A percentile compares a stretch with the other conserved stretches of the same genome.
These are phyloP conservation scores for Rhagoletis zephyria DNA, from an alignment of 1,140 invertebrate species.

Conservation along the genomic window DNA sequence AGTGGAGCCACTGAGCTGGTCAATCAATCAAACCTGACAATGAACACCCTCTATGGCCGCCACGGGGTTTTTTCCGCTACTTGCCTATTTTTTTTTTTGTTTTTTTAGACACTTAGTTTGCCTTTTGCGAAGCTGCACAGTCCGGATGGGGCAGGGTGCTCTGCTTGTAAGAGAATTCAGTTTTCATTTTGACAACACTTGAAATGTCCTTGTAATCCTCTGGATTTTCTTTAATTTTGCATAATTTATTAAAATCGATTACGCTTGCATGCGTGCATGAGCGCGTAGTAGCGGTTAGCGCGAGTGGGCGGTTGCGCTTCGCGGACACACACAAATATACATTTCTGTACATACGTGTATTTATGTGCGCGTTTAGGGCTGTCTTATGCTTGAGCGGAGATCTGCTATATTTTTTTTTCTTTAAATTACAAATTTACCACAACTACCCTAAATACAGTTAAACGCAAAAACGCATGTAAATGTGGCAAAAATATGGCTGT, in stretches of 20 bases:
- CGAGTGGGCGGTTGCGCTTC: background rate
- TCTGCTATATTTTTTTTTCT: background rate
- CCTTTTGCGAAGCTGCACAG: background rate
- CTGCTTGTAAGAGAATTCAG: background rate
- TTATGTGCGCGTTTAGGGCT: background rate
- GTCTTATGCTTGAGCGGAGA: background rate
- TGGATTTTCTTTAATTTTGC: constrained; percentile 24
- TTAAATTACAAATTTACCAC: background rate
- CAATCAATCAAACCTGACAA: constrained; percentile 28
- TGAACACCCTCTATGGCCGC: background rate
- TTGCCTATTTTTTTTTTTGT: background rate
- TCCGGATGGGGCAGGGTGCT: background rate
- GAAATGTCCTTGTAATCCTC: background rate
- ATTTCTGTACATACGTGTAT: background rate
- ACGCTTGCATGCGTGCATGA: background rate
- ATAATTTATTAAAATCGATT: constrained; percentile 49
- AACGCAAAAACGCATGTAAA: background rate
- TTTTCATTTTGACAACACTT: constrained; percentile 36
- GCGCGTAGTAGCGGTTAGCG: background rate
- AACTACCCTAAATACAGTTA: background rate
- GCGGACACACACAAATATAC: background rate
- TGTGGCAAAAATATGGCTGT: background rate
- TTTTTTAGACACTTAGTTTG: background rate
- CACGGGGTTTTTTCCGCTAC: background rate
- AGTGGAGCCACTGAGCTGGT: background rate